Evolutionary conservation across 2,797 vertebrate species (phyloP).

Genomic region (Clarias pachynema): DNA sequence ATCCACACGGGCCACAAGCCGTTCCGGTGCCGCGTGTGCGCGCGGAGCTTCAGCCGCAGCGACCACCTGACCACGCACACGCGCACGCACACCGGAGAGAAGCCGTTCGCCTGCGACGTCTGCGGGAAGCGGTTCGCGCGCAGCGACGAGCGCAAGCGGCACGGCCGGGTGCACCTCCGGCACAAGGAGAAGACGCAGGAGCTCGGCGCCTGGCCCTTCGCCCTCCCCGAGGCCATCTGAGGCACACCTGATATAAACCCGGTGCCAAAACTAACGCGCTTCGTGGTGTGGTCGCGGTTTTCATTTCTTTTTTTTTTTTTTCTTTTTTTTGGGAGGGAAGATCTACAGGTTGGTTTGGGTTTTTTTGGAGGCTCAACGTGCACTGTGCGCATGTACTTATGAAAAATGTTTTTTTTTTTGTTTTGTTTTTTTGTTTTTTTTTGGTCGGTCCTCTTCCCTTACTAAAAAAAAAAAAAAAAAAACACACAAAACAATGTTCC

Average conservation of each 20-base stretch:
- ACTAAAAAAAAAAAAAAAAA: not conserved
- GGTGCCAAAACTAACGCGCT: slow-evolving; percentile 30
- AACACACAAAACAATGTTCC: not conserved
- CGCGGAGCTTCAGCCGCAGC: slow-evolving; percentile 96
- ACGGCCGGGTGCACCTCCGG: slow-evolving; percentile 94
- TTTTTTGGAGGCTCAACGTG: slow-evolving; percentile 24
- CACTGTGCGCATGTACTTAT: slow-evolving; percentile 21
- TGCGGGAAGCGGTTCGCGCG: slow-evolving; percentile 95
- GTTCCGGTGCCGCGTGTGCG: slow-evolving; percentile 97
- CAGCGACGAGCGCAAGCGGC: slow-evolving; percentile 92
- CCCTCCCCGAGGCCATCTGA: slow-evolving; percentile 81
- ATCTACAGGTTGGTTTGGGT: slow-evolving; percentile 7
- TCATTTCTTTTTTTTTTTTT: not conserved
- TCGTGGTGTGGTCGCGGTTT: slow-evolving; percentile 45
- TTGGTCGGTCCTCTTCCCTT: not conserved
- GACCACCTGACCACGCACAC: slow-evolving; percentile 98
- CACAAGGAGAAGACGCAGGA: slow-evolving; percentile 92
- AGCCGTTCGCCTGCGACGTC: slow-evolving; percentile 95
- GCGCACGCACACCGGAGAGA: slow-evolving; percentile 97
- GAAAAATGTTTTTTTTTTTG: not conserved
- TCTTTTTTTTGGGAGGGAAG: not conserved
- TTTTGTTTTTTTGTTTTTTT: not conserved
- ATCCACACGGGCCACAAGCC: slow-evolving; percentile 98
- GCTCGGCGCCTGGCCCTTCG: slow-evolving; percentile 82
- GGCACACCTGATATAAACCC: slow-evolving; percentile 7